These are phyloP conservation scores for Clamator glandarius DNA, from an alignment of 2,797 vertebrate genomes.

Conservation along the genomic window DNA sequence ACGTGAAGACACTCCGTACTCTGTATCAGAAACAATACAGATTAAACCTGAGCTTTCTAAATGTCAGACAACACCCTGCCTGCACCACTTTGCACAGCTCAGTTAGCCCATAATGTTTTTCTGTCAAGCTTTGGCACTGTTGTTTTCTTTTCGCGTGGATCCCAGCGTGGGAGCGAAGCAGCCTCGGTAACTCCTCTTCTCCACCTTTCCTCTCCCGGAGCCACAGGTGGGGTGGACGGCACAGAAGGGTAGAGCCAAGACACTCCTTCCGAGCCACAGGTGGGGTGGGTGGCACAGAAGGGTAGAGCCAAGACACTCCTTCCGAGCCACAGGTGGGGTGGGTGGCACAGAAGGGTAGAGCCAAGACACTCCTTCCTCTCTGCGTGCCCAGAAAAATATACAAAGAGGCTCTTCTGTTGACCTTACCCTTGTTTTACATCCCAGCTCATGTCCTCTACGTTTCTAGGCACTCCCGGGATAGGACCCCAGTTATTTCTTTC, in stretches of 20 bases:
- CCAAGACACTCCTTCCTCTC: background rate
- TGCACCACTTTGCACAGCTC: rapidly evolving
- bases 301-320: background rate
- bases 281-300: background rate
- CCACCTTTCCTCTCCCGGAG: background rate
- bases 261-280: background rate
- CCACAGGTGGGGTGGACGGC: background rate
- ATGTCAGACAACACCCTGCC: background rate
- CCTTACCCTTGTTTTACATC: background rate
- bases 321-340: background rate
- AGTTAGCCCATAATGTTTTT: background rate
- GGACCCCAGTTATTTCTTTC: background rate
- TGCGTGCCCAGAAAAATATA: background rate
- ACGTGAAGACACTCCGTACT: background rate
- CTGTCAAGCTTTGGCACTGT: background rate
- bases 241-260: background rate
- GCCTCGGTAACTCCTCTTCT: background rate
- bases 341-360: background rate
- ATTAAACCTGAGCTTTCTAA: background rate
- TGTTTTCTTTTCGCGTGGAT: background rate
- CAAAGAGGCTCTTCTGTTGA: background rate
- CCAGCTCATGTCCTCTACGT: background rate
- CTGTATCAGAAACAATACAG: background rate
- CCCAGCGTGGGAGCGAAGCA: background rate
- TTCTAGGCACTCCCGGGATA: background rate